phyloP scores from a whole-genome alignment of 2,113 vertebrate genomes.

The Garra rufa region DNA sequence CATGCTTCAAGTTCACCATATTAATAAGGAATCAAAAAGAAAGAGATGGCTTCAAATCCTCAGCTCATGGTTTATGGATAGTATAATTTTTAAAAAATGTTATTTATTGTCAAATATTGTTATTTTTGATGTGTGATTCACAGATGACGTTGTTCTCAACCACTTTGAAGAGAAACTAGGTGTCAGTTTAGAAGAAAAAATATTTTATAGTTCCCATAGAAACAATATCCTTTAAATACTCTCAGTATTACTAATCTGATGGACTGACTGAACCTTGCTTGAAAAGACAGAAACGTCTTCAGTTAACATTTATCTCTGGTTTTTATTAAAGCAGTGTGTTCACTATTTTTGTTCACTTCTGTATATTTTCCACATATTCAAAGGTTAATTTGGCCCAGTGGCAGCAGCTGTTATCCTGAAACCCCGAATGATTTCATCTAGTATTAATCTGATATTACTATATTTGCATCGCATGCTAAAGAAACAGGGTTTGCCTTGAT shows the following conservation, averaged over 20 bases:
- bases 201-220: slow-evolving; percentile 51
- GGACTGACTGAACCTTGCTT: not conserved
- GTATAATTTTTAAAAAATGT: too few relatives aligned
- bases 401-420: not conserved
- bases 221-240: slow-evolving; percentile 38
- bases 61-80: too few relatives aligned
- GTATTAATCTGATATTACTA: not conserved
- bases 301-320: not conserved
- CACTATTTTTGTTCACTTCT: not conserved
- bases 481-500: not conserved
- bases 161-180: not conserved
- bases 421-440: not conserved
- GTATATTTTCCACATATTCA: not conserved
- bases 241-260: slow-evolving; percentile 21
- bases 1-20: too few relatives aligned
- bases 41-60: too few relatives aligned
- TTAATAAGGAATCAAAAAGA: not conserved
- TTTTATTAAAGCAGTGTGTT: not conserved
- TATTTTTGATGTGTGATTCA: not conserved
- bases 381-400: not conserved
- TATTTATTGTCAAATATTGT: not conserved
- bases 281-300: not conserved
- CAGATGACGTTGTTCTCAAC: not conserved
- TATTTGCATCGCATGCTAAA: not conserved
- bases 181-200: not conserved